Base-by-base conservation (phyloP, 2,888 invertebrate species). In the Eutolmus rufibarbis region DNA sequence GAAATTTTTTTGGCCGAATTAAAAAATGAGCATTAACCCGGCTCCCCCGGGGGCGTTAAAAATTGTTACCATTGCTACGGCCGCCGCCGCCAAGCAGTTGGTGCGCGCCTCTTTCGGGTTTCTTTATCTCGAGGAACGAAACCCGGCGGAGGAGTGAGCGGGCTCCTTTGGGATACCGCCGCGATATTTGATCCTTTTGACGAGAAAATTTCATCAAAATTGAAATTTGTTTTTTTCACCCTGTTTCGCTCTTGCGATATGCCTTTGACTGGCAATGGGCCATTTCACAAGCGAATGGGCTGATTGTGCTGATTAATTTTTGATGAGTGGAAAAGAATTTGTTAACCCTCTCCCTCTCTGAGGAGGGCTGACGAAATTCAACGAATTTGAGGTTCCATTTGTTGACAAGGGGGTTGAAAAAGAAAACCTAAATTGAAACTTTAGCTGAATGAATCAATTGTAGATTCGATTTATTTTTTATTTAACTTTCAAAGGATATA, bases 261-360 rank as follows among this genome's bases (percentile, higher is more conserved):
- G 76, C 76, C 40, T 84, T 57, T 84, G 9, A 51, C 74, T 37
- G 19, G 28, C 28, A 84, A 19, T 84, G 37, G 86, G 86, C 87
- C 79, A 87, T 87, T 87, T 87, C 86, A 87, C 87, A 87, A 86
- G 43, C 81, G 87, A 86, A 87, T 74, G 87, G 79, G 51, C 86
- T 86, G 87, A 87, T 87, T 87, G 87, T 86, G 86, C 76, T 87
- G 87, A 87, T 87, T 87, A 87, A 87, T 87, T 87, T 87, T 87
- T 86, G 86, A 87, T 87, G 87, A 87, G 87, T 74, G 74, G 81
- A 87, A 66, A 87, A 87, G 56, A 43, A 81, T 28, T 81, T 56
- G 56, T 51, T 56, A 81, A 81, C 66, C 66, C 23, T 66, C 66
- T 66, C 66, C 19, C 57, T 28, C 56, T 56, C 43, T 46, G 2